Percentiles rank a stretch among this genome's conserved stretches.
Evolutionary conservation across 1,140 invertebrate genomes (phyloP).

Genomic region (Harpegnathos saltator): DNA sequence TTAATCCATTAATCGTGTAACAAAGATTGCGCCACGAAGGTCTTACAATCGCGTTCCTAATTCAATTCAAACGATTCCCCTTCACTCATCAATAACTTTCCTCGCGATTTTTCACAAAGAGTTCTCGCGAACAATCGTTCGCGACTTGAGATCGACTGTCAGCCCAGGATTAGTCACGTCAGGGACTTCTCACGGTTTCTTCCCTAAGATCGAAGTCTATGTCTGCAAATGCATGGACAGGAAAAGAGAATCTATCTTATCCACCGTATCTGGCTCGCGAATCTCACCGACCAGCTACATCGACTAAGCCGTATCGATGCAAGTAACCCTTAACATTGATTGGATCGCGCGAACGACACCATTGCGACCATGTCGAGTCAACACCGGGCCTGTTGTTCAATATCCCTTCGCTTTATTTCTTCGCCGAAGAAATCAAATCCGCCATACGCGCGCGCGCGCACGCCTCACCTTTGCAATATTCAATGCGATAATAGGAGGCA

Average conservation of each 20-base stretch:
- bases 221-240: too few species aligned
- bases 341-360: neutral
- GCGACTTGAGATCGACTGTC: too few species aligned
- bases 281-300: neutral
- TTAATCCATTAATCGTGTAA: too few species aligned
- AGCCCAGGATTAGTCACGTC: too few species aligned
- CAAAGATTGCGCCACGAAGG: too few species aligned
- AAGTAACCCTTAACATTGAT: constrained; percentile 16
- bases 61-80: too few species aligned
- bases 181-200: too few species aligned
- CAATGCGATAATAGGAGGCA: constrained; percentile 10
- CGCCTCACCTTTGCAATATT: constrained; percentile 27
- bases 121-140: too few species aligned
- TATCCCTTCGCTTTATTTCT: neutral
- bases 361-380: constrained; percentile 13
- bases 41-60: too few species aligned
- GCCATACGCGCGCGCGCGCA: neutral
- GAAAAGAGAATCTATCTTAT: constrained; percentile 21
- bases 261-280: neutral
- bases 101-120: too few species aligned
- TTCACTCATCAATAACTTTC: too few species aligned
- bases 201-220: too few species aligned
- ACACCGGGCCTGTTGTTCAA: constrained; percentile 2
- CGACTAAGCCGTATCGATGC: neutral
- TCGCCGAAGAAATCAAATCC: neutral